These are phyloP conservation scores for Xenopus borealis DNA, from an alignment of 2,113 vertebrate species.

Conservation along the genomic window DNA sequence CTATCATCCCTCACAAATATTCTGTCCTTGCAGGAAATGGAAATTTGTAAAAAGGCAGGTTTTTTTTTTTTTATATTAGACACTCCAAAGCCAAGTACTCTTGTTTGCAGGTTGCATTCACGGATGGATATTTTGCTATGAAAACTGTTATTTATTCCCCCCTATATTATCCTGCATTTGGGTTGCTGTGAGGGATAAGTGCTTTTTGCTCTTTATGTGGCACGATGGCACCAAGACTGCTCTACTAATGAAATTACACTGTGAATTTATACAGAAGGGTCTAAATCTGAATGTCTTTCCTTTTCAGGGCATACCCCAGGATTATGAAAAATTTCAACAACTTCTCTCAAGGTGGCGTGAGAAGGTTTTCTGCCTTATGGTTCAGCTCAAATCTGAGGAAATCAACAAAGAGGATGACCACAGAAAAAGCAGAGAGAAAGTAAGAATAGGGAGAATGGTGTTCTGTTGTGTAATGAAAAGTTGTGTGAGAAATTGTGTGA, in stretches of 20 bases:
- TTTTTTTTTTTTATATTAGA: too few relatives aligned
- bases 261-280: too few relatives aligned
- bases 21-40: constrained; percentile 59
- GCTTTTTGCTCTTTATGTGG: too few relatives aligned
- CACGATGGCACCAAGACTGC: too few relatives aligned
- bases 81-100: too few relatives aligned
- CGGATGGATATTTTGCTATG: too few relatives aligned
- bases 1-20: constrained; percentile 59
- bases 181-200: too few relatives aligned
- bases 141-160: too few relatives aligned
- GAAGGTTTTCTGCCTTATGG: constrained; percentile 64
- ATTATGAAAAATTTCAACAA: constrained; percentile 46
- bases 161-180: too few relatives aligned
- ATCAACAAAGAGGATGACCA: constrained; percentile 48
- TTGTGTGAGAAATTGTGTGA: background rate
- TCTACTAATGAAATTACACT: too few relatives aligned
- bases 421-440: constrained; percentile 51
- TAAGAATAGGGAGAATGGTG: constrained; percentile 10
- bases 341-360: constrained; percentile 60
- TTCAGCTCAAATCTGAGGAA: constrained; percentile 63
- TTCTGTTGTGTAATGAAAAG: background rate
- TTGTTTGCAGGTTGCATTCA: too few relatives aligned
- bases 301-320: constrained; percentile 41
- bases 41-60: constrained; percentile 54
- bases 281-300: constrained; percentile 5